Percentiles rank a stretch among this genome's conserved stretches.
Evolutionary conservation across 2,113 vertebrate species (phyloP).

Genomic region (Prinia subflava): DNA sequence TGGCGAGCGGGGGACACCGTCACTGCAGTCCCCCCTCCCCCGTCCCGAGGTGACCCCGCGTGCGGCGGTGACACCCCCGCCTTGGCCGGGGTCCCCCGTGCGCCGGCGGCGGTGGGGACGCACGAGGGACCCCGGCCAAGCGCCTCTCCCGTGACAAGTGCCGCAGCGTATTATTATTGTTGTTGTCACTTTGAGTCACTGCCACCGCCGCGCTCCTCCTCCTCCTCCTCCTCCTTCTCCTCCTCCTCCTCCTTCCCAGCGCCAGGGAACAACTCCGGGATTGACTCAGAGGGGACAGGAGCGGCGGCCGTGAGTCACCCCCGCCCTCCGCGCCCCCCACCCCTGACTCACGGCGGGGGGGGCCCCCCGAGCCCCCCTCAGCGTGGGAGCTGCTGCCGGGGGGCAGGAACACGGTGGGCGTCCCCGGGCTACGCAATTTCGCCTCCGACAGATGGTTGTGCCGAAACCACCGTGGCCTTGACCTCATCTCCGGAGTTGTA

Average conservation of each 20-base stretch:
- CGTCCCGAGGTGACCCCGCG: not conserved
- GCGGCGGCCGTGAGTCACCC: not conserved
- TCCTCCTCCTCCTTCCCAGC: not conserved
- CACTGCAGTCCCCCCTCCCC: not conserved
- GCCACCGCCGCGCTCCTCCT: not conserved
- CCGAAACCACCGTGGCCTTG: not conserved
- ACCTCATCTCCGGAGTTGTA: not conserved
- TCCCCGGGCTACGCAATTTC: not conserved
- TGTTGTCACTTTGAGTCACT: conserved; percentile 28
- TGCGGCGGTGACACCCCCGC: not conserved
- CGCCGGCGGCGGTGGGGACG: not conserved
- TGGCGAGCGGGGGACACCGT: not conserved
- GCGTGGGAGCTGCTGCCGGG: not conserved
- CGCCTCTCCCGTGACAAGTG: not conserved
- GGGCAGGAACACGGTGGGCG: not conserved
- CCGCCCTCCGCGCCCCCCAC: not conserved
- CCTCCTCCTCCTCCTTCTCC: not conserved
- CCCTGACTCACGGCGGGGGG: not conserved
- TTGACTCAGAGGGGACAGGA: not conserved
- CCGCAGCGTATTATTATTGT: conserved; percentile 12
- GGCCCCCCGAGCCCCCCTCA: not conserved
- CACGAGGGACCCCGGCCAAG: not conserved
- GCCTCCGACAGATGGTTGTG: not conserved
- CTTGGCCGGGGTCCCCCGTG: not conserved
- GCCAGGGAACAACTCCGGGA: not conserved